phyloP scores from a whole-genome alignment of 2,113 vertebrate genomes.

The Thymallus thymallus region DNA sequence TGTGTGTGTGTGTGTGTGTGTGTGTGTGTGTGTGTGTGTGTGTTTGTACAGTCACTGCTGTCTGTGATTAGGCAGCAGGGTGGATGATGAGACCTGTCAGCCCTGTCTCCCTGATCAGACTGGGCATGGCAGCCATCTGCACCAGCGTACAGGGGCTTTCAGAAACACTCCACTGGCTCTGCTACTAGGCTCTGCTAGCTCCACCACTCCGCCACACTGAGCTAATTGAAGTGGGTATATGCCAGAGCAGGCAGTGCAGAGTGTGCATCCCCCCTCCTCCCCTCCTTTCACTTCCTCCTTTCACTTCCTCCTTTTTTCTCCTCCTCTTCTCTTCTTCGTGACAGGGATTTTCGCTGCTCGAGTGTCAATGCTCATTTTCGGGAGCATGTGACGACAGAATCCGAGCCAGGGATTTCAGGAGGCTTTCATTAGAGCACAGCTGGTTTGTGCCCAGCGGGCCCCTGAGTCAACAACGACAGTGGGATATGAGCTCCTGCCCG shows the following conservation, averaged over 20 bases:
- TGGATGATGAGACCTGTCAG: constrained; percentile 33
- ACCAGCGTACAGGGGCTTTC: constrained; percentile 20
- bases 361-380: constrained; percentile 13
- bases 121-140: not conserved
- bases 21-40: constrained; percentile 16
- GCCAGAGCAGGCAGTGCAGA: constrained; percentile 27
- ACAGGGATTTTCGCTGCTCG: not conserved
- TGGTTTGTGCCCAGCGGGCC: constrained; percentile 11
- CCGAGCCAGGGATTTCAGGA: constrained; percentile 16
- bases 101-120: constrained; percentile 5
- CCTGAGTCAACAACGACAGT: not conserved
- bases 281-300: too few relatives aligned
- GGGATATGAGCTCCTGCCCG: not conserved
- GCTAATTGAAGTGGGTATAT: constrained; percentile 55
- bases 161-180: constrained; percentile 9
- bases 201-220: constrained; percentile 32
- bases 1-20: not conserved
- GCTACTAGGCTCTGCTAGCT: constrained; percentile 14
- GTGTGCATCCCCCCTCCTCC: constrained; percentile 4
- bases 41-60: constrained; percentile 8
- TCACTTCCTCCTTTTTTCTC: too few relatives aligned
- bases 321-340: constrained; percentile 13
- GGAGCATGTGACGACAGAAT: not conserved
- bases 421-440: constrained; percentile 30
- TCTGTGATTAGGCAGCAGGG: constrained; percentile 28